These are phyloP conservation scores for Nephrotoma appendiculata DNA, from an alignment of 2,888 invertebrate genomes.

Conservation along the genomic window DNA sequence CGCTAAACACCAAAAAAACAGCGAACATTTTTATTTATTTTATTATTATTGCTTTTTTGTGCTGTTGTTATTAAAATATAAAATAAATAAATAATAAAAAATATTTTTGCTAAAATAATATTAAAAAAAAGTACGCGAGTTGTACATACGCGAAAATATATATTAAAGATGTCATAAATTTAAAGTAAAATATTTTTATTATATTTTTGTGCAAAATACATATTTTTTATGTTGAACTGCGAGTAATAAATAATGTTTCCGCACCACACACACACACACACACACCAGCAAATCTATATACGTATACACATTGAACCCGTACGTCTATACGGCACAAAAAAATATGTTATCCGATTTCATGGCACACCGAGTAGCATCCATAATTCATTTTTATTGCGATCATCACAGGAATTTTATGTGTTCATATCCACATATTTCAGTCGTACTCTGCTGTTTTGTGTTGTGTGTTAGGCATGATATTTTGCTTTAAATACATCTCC, in stretches of 20 bases:
- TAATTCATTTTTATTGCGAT: conserved; percentile 25
- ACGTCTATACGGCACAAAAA: conserved; percentile 10
- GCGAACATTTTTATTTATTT: not conserved
- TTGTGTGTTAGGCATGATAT: not conserved
- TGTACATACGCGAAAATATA: not conserved
- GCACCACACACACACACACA: conserved; percentile 14
- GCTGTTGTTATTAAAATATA: not conserved
- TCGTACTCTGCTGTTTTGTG: not conserved
- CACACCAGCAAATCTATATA: not conserved
- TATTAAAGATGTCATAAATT: conserved; percentile 13
- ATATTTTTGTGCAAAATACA: not conserved
- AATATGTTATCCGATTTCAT: conserved; percentile 32
- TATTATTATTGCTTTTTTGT: not conserved
- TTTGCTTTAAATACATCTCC: not conserved
- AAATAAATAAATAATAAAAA: not conserved
- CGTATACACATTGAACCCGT: not conserved
- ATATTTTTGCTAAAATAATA: not conserved
- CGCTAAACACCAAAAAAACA: not conserved
- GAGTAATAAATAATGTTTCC: conserved; percentile 29
- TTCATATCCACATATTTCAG: not conserved
- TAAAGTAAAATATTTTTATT: conserved; percentile 8
- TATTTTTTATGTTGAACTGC: conserved; percentile 12
- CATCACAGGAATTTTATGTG: conserved; percentile 4
- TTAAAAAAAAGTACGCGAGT: not conserved
- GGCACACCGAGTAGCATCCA: conserved; percentile 27